Conservation (phyloP, 2,113 vertebrate genomes). For the Heliornis fulica region DNA sequence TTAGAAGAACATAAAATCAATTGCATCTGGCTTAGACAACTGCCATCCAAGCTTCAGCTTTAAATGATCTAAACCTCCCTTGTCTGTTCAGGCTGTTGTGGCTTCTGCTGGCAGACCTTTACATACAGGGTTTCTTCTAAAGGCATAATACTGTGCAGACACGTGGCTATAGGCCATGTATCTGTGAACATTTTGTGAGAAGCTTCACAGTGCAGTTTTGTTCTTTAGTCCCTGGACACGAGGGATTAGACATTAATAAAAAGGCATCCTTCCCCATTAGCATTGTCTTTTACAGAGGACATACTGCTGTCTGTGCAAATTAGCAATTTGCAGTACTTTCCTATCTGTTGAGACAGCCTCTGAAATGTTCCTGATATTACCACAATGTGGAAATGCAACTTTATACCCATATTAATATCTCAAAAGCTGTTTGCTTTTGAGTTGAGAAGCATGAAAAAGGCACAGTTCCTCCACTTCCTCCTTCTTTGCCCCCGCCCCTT, state of each 20-base stretch:
- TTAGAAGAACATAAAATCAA: background rate
- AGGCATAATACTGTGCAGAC: background rate
- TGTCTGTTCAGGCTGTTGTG: background rate
- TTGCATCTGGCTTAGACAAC: background rate
- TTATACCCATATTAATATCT: background rate
- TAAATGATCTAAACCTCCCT: background rate
- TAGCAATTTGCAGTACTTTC: background rate
- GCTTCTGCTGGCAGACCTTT: background rate
- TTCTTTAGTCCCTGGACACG: background rate
- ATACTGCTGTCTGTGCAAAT: background rate
- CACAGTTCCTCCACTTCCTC: background rate
- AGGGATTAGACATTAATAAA: background rate
- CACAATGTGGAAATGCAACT: background rate
- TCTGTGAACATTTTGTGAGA: background rate
- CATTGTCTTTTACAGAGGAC: background rate
- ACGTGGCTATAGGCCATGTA: background rate
- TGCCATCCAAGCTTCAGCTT: background rate
- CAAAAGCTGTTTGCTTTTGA: background rate
- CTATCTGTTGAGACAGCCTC: background rate
- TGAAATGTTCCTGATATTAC: background rate
- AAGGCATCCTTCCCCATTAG: background rate
- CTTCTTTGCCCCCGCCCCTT: background rate
- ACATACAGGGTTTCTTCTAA: background rate
- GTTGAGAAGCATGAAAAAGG: background rate
- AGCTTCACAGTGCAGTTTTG: background rate